These are phyloP conservation scores for Julus scanicus DNA, from an alignment of 2,888 invertebrate species.

Conservation along the genomic window DNA sequence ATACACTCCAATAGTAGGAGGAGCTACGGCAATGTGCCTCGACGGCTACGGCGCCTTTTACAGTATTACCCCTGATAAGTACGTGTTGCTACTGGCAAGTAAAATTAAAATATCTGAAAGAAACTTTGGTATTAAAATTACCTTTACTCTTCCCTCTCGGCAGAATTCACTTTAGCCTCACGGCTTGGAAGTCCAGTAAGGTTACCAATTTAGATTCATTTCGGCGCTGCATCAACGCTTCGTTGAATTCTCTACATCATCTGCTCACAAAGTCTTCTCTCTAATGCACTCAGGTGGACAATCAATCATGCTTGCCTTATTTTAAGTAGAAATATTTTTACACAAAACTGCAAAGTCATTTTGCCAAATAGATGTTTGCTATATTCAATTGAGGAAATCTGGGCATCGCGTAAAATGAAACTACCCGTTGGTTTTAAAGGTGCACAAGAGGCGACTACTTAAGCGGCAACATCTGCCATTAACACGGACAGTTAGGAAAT, in stretches of 20 bases:
- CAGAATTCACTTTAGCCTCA: constrained; percentile 51
- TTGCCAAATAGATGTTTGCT: background rate
- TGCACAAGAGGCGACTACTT: background rate
- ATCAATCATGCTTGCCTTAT: constrained; percentile 20
- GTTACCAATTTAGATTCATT: background rate
- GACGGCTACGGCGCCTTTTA: constrained; percentile 76
- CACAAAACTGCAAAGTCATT: background rate
- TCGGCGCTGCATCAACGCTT: background rate
- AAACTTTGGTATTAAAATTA: background rate
- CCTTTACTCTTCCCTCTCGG: background rate
- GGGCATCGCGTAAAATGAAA: background rate
- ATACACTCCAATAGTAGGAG: constrained; percentile 71
- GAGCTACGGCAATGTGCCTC: constrained; percentile 73
- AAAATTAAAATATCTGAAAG: background rate
- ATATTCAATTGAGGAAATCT: background rate
- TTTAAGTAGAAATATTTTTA: constrained; percentile 30
- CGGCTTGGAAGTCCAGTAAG: constrained; percentile 52
- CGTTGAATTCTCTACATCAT: constrained; percentile 28
- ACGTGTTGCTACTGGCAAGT: background rate
- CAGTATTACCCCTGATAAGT: constrained; percentile 53
- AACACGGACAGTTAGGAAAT: background rate
- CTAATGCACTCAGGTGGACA: background rate
- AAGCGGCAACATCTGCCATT: background rate
- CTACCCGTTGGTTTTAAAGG: too few relatives aligned
- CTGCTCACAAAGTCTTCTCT: constrained; percentile 32